Evolutionary conservation across 2,888 invertebrate species (phyloP), one percentile per base, ranked within the genome.

Genomic region (Lithophane socia): DNA sequence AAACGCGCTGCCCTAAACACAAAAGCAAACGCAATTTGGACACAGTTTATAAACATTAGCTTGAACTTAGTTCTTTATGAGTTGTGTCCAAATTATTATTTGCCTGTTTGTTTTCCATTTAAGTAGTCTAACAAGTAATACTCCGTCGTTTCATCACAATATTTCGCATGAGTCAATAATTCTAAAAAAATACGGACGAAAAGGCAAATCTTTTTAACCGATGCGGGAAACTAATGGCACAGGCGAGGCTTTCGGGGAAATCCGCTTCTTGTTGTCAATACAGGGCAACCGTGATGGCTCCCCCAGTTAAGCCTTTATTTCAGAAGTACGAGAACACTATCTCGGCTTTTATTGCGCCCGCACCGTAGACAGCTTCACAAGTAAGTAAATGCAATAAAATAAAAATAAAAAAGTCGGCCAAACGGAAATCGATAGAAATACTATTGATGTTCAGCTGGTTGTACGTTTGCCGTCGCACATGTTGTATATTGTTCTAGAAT

Each of bases 231-330:
- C 96, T 96, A 96, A 96, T 96, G 96, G 96, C 95, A 92, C 92
- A 96, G 96, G 96, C 96, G 96, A 94, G 94, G 96, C 95, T 96
- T 96, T 96, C 93, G 94, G 91, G 91, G 91, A 96, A 96, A 96
- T 96, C 96, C 96, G 95, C 95, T 96, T 95, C 95, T 95, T 95
- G 96, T 96, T 96, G 96, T 96, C 96, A 96, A 96, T 96, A 96
- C 96, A 93, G 93, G 93, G 95, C 94, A 93, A 94, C 95, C 92
- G 93, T 95, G 96, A 96, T 95, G 96, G 94, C 94, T 95, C 94
- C 94, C 95, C 91, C 93, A 91, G 94, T 94, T 96, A 96, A 96
- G 96, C 96, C 96, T 96, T 96, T 96, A 95, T 95, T 96, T 95
- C 94, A 94, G 91, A 94, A 94, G 93, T 91, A 92, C 90, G 85